phyloP scores from a whole-genome alignment of 2,113 vertebrate genomes.

The Melanotaenia duboulayi region DNA sequence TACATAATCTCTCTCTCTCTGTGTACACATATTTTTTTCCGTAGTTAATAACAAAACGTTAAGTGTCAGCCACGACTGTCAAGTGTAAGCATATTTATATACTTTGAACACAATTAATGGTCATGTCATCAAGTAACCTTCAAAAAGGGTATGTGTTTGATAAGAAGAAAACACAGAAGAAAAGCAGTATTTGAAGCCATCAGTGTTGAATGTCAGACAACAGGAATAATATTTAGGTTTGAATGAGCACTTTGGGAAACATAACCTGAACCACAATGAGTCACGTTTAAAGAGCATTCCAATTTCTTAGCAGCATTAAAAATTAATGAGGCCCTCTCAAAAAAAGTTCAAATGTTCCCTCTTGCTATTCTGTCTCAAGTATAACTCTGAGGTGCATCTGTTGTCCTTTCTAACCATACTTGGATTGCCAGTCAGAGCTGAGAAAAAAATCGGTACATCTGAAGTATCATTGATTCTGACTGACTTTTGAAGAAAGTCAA shows the following conservation, averaged over 20 bases:
- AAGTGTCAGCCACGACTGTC: too few relatives aligned
- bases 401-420: conserved; percentile 26
- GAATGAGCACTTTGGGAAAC: conserved; percentile 24
- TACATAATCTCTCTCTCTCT: too few relatives aligned
- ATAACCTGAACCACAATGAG: conserved; percentile 25
- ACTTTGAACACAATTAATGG: too few relatives aligned
- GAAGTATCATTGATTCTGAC: conserved; percentile 26
- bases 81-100: too few relatives aligned
- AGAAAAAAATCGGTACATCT: conserved; percentile 8
- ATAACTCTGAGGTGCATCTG: conserved; percentile 17
- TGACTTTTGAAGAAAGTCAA: conserved; percentile 28
- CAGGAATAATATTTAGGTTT: conserved; percentile 17
- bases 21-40: too few relatives aligned
- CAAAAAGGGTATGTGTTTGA: not conserved
- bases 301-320: conserved; percentile 41
- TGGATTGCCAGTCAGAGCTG: conserved; percentile 9
- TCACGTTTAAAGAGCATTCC: conserved; percentile 46
- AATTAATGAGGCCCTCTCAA: conserved; percentile 43
- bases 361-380: conserved; percentile 22
- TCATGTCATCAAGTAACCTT: not conserved
- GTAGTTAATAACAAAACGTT: too few relatives aligned
- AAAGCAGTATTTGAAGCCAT: not conserved
- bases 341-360: conserved; percentile 32
- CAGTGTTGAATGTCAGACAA: conserved; percentile 18
- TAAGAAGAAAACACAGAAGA: not conserved